Conservation (phyloP, 2,888 invertebrate species). For the Ophioninae sp. region DNA sequence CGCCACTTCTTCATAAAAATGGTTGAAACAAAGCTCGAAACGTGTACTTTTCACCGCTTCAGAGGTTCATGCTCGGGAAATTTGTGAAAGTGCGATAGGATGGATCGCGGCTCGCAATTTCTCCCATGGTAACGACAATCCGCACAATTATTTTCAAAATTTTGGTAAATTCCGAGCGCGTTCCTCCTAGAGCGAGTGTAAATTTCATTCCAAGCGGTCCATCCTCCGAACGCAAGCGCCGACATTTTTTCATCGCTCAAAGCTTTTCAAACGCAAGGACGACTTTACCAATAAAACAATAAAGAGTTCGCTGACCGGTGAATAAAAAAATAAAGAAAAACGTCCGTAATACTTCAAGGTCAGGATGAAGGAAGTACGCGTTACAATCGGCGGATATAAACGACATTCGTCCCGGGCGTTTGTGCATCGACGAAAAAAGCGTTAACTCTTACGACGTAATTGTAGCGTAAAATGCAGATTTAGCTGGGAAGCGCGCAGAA, state of each 20-base stretch:
- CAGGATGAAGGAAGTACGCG: constrained; percentile 7
- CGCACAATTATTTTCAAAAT: no score
- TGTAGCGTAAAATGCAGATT: constrained; percentile 46
- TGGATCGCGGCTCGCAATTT: no score
- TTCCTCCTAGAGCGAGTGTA: no score
- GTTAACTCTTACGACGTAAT: constrained; percentile 27
- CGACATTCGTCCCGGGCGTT: neutral
- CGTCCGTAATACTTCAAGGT: neutral
- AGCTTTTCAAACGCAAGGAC: neutral
- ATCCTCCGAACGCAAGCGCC: neutral
- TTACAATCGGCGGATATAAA: neutral
- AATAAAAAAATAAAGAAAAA: neutral
- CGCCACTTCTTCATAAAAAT: no score
- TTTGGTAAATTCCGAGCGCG: no score
- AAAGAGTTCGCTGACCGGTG: constrained; percentile 3
- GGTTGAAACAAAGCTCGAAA: no score
- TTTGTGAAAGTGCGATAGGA: no score
- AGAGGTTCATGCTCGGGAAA: no score
- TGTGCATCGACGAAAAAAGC: constrained; percentile 13
- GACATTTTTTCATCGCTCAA: neutral
- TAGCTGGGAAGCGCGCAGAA: constrained; percentile 43
- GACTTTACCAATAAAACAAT: constrained; percentile 15
- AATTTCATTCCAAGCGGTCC: neutral
- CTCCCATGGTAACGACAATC: no score
- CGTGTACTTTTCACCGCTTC: no score